A percentile compares a stretch with the other conserved stretches of the same genome.
Conservation (phyloP, 2,113 vertebrate genomes). For the Petrocephalus zakoni region DNA sequence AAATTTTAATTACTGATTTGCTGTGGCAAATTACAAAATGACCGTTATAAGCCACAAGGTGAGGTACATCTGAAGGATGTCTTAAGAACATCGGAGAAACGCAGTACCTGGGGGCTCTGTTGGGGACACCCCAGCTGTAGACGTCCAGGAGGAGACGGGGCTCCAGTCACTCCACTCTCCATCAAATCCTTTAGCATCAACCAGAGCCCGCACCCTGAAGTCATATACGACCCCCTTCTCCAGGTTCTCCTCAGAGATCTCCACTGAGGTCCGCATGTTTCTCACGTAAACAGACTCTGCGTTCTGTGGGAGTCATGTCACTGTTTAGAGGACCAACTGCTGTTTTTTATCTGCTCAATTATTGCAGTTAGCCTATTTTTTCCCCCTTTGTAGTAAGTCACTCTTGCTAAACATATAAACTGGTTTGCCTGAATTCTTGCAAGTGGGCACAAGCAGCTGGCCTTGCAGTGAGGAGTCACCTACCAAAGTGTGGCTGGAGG, state of each 20-base stretch:
- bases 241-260: not conserved
- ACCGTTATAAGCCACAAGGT: not conserved
- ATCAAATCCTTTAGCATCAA: not conserved
- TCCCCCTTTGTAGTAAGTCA: not conserved
- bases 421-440: not conserved
- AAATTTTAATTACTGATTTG: not conserved
- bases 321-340: not conserved
- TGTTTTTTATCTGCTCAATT: not conserved
- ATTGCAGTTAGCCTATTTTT: not conserved
- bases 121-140: not conserved
- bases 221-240: not conserved
- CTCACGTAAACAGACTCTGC: not conserved
- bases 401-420: not conserved
- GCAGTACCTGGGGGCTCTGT: not conserved
- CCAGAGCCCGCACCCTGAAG: conserved; percentile 5
- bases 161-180: conserved; percentile 24
- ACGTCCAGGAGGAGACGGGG: conserved; percentile 9
- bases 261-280: not conserved
- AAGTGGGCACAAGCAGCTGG: not conserved
- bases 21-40: not conserved
- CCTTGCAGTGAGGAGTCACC: not conserved
- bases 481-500: not conserved
- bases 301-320: not conserved
- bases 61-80: not conserved
- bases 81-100: not conserved